Percentiles rank a stretch among this genome's conserved stretches.
These are phyloP conservation scores for Zaprionus africanus DNA, from an alignment of 1,140 invertebrate species.

Conservation along the genomic window DNA sequence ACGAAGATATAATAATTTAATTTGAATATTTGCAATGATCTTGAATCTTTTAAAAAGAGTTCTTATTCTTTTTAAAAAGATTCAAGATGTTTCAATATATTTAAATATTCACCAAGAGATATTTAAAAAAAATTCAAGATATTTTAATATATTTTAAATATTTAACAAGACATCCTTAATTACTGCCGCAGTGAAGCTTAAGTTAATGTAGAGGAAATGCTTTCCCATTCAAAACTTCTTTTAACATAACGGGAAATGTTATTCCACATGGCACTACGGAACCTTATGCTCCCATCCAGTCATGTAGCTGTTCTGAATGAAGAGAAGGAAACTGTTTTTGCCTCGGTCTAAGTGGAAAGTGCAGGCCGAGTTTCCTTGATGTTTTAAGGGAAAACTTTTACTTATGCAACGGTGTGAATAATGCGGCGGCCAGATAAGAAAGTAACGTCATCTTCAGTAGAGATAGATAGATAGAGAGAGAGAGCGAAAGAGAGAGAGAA, in stretches of 20 bases:
- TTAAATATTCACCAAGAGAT: background rate
- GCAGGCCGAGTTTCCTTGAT: background rate
- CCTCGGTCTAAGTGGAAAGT: background rate
- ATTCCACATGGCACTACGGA: conserved; percentile 1
- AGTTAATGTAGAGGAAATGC: background rate
- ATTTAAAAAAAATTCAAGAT: too few relatives aligned
- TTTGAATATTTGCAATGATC: too few relatives aligned
- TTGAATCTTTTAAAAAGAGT: too few relatives aligned
- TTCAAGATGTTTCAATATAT: background rate
- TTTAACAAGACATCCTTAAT: too few relatives aligned
- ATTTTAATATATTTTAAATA: too few relatives aligned
- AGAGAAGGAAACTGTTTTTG: conserved; percentile 19
- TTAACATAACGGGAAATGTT: background rate
- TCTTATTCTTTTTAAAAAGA: too few relatives aligned
- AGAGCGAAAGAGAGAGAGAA: background rate
- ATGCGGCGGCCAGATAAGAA: conserved; percentile 45
- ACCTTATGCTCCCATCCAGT: background rate
- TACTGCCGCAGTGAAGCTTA: background rate
- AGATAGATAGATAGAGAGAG: too few relatives aligned
- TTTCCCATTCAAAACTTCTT: background rate
- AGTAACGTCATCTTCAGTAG: background rate
- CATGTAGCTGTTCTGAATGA: conserved; percentile 5
- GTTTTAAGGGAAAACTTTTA: conserved; percentile 29
- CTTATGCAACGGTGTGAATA: conserved; percentile 28
- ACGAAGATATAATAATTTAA: too few relatives aligned